Evolutionary conservation across 2,113 vertebrate species (phyloP).

Genomic region (Phalacrocorax brasilianus): DNA sequence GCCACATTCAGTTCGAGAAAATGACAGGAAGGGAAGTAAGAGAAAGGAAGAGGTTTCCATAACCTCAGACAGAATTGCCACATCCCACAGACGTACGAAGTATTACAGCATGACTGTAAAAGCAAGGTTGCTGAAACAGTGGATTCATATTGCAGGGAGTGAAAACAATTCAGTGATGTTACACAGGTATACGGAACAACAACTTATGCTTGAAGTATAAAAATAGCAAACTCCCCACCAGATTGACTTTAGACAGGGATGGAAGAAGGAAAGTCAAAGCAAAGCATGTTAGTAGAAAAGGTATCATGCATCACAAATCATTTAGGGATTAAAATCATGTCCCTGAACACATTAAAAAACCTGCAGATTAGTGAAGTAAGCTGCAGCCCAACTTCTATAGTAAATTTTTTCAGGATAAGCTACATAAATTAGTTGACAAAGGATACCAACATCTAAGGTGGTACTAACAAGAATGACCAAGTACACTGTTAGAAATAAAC

Average conservation of each 20-base stretch:
- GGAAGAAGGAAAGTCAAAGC: background rate
- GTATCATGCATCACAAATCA: background rate
- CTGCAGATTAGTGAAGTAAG: background rate
- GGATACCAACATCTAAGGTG: background rate
- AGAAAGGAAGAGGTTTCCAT: background rate
- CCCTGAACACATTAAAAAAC: background rate
- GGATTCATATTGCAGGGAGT: background rate
- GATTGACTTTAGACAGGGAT: background rate
- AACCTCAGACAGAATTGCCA: background rate
- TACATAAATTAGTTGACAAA: background rate
- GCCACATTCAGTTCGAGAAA: background rate
- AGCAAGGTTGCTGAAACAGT: background rate
- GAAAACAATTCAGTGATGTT: background rate
- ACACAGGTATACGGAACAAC: background rate
- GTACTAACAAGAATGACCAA: background rate
- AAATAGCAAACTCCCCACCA: background rate
- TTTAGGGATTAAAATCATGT: background rate
- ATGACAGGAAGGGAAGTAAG: background rate
- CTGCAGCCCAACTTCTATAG: background rate
- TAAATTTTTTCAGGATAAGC: background rate
- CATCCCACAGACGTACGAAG: background rate
- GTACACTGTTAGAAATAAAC: background rate
- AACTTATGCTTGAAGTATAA: background rate
- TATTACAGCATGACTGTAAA: background rate
- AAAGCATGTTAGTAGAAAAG: background rate